Evolutionary conservation across 2,113 vertebrate genomes (phyloP).

Genomic region (Paracanthobrama guichenoti): DNA sequence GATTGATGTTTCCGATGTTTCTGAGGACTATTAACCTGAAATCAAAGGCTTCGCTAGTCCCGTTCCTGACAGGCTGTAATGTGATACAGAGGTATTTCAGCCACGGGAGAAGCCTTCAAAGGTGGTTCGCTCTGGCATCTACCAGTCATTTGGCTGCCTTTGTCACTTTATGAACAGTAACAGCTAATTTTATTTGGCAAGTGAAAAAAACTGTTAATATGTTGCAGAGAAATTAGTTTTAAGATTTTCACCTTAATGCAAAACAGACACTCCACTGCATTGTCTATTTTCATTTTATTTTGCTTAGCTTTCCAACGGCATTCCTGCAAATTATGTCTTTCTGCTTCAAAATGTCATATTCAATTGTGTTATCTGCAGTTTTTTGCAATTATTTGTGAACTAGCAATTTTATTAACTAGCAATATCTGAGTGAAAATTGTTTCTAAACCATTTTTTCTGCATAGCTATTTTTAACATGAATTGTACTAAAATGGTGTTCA

Average conservation of each 20-base stretch:
- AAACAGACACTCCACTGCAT: conserved; percentile 45
- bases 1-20: neutral
- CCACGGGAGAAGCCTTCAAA: conserved; percentile 31
- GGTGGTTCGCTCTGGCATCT: conserved; percentile 45
- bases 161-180: conserved; percentile 51
- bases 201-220: conserved; percentile 53
- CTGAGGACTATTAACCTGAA: neutral
- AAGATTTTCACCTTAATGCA: conserved; percentile 55
- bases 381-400: too few relatives aligned
- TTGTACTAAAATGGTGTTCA: too few relatives aligned
- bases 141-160: conserved; percentile 44
- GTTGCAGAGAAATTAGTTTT: conserved; percentile 46
- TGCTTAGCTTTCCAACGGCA: conserved; percentile 30
- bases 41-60: neutral
- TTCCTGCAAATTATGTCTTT: too few relatives aligned
- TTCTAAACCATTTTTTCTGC: too few relatives aligned
- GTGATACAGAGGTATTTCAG: conserved; percentile 42
- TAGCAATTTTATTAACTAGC: too few relatives aligned
- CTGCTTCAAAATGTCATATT: too few relatives aligned
- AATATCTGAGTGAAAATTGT: too few relatives aligned
- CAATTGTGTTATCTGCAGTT: too few relatives aligned
- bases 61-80: conserved; percentile 41
- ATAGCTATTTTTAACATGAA: too few relatives aligned
- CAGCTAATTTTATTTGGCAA: conserved; percentile 56
- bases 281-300: conserved; percentile 19